Percentiles rank a stretch among this genome's conserved stretches.
phyloP scores from a whole-genome alignment of 2,113 vertebrate species.

The Arothron firmamentum region DNA sequence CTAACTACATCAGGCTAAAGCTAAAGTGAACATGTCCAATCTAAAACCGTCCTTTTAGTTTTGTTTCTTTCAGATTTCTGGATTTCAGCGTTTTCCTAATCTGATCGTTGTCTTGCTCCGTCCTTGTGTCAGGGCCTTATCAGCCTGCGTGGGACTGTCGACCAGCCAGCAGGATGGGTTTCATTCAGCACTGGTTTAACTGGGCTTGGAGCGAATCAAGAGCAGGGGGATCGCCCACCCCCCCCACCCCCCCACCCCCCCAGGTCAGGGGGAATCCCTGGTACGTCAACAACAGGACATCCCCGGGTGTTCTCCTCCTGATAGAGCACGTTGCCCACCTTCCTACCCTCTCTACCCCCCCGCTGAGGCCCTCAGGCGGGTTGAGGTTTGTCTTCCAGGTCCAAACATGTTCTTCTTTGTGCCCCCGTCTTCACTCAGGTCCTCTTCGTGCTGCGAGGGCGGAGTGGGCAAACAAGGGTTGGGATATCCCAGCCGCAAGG shows the following conservation, averaged over 20 bases:
- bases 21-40: too few relatives aligned
- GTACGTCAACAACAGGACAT: slow-evolving; percentile 64
- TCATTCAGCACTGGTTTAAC: not conserved
- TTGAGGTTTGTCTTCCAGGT: slow-evolving; percentile 1
- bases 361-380: slow-evolving; percentile 15
- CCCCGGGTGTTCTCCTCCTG: slow-evolving; percentile 42
- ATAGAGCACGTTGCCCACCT: slow-evolving; percentile 40
- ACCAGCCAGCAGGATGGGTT: too few relatives aligned
- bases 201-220: slow-evolving; percentile 17
- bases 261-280: slow-evolving; percentile 63
- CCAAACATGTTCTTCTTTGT: not conserved
- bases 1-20: too few relatives aligned
- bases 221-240: slow-evolving; percentile 23
- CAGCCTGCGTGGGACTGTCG: slow-evolving; percentile 9
- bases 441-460: slow-evolving; percentile 36
- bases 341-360: slow-evolving; percentile 19
- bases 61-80: too few relatives aligned
- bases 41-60: too few relatives aligned
- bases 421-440: not conserved
- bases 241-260: not conserved
- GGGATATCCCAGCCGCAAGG: slow-evolving; percentile 74
- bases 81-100: too few relatives aligned
- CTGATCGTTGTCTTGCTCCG: too few relatives aligned
- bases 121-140: slow-evolving; percentile 5
- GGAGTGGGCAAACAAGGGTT: slow-evolving; percentile 55